Evolutionary conservation across 2,888 invertebrate species (phyloP).

Genomic region (Eristalinus sepulchralis): DNA sequence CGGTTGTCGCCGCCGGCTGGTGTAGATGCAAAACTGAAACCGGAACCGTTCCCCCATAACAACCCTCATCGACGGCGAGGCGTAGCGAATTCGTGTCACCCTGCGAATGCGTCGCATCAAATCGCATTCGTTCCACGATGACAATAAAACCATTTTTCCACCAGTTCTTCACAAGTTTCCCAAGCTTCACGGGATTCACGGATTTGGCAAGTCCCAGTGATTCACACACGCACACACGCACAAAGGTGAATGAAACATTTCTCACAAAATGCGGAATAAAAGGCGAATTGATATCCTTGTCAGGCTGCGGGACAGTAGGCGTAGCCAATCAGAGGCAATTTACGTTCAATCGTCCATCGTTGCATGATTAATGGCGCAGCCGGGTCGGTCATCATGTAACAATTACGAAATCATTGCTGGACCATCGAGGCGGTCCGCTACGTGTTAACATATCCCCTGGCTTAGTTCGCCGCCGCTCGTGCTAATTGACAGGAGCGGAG

Average conservation of each 20-base stretch:
- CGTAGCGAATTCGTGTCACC: slow-evolving; percentile 52
- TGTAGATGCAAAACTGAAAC: not conserved
- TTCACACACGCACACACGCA: not conserved
- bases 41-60: not conserved
- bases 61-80: not conserved
- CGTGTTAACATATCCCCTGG: slow-evolving; percentile 37
- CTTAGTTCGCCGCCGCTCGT: not conserved
- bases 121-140: slow-evolving; percentile 66
- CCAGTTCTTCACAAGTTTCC: slow-evolving; percentile 52
- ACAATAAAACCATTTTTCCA: slow-evolving; percentile 68
- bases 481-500: slow-evolving; percentile 27
- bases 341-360: slow-evolving; percentile 51
- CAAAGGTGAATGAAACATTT: not conserved
- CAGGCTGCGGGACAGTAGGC: slow-evolving; percentile 27
- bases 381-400: slow-evolving; percentile 52
- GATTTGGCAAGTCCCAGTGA: not conserved
- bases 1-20: not conserved
- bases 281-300: not conserved
- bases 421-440: slow-evolving; percentile 20
- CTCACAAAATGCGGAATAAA: not conserved
- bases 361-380: slow-evolving; percentile 56
- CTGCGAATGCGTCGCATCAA: slow-evolving; percentile 68
- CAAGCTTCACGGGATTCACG: slow-evolving; percentile 22
- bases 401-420: slow-evolving; percentile 59
- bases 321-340: slow-evolving; percentile 65